Evolutionary conservation across 2,113 vertebrate genomes (phyloP), one percentile per base, ranked within the genome.

Genomic region (Pungitius pungitius): DNA sequence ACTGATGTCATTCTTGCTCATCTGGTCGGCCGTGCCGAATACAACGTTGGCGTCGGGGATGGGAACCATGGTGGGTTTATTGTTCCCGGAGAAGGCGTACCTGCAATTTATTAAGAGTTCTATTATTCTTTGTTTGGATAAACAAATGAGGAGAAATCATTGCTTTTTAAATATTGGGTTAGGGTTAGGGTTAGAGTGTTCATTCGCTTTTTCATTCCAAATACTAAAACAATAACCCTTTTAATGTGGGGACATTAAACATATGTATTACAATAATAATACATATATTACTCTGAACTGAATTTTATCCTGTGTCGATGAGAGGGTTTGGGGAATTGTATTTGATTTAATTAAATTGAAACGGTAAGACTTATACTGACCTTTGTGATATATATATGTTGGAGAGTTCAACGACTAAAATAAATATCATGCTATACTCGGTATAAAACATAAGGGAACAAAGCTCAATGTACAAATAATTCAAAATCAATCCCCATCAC

Each of bases 11-110:
- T 88, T 92, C 20, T 3, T 20, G 76, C 88, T 92, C 89, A 92
- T 91, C 77, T 92, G 14, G 0, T 17, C 63, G 56, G 58, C 80
- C 0, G n/a, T 73, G 64, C 89, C 90, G 33, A 92, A 86, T 5
- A 78, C 57, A 13, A 91, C 77, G 6, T 87, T 92, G 3, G 78
- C 49, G 33, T 92, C 71, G 27, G 90, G 90, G 67, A 90, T 85
- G 0, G 91, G 87, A 17, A 35, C 71, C 86, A 92, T 92, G 1
- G 91, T 92, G 59, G 90, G 89, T 49, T 57, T 11, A n/a, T 78
- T 79, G 86, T 91, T 91, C 33, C 60, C 79, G n/a, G 88, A 90
- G 85, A 91, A 92, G 11, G 90, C 91, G 11, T 84, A 88, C 58
- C 91, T 92, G 75, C 1, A 67, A 68, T 7, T 5, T 5, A 76